Evolutionary conservation across 2,888 invertebrate genomes (phyloP), one percentile per base, ranked within the genome.

Genomic region (Sinotaia quadrata): DNA sequence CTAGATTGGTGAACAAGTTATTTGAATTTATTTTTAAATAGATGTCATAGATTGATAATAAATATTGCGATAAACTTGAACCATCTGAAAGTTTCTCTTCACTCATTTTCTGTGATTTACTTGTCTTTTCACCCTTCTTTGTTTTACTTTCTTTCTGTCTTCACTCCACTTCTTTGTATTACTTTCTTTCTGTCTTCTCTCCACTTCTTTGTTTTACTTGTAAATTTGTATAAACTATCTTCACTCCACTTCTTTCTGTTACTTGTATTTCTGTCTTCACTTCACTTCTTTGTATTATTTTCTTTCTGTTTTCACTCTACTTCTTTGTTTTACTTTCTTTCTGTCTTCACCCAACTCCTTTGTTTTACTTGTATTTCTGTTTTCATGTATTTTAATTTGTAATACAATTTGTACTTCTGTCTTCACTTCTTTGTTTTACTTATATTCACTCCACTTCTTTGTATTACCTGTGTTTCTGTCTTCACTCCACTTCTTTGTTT

Each of bases 401-500:
- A 27, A 18, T 27, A 29, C 27, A 24, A 27, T 54, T 18, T 54
- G 29, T 29, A 4, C 31, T 31, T 54, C 31, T 54, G 7, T 24
- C 31, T 54, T 5, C 27, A 27, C 31, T 5, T 54, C 54, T 54
- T 27, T 15, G 29, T 54, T 31, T 54, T 31, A 29, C 54, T 54
- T 5, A 29, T 31, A 29, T 31, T 54, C 31, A 29, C 12, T 54
- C 5, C 31, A 27, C 31, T 27, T 54, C 24, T 54, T 31, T 54
- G 18, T 61, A 15, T 66, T 21, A 24, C 33, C 31, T 66, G 36
- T 52, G n/a, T 21, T 31, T 52, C 41, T 24, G 10, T 52, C 27
- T 31, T 61, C 41, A 47, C 56, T 41, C 36, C 31, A 15, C 34
- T 24, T 34, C 31, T 62, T 15, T 56, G 18, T 61, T 27, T 47